Conservation (phyloP, 1,140 invertebrate species). For the Drosophila arizonae region DNA sequence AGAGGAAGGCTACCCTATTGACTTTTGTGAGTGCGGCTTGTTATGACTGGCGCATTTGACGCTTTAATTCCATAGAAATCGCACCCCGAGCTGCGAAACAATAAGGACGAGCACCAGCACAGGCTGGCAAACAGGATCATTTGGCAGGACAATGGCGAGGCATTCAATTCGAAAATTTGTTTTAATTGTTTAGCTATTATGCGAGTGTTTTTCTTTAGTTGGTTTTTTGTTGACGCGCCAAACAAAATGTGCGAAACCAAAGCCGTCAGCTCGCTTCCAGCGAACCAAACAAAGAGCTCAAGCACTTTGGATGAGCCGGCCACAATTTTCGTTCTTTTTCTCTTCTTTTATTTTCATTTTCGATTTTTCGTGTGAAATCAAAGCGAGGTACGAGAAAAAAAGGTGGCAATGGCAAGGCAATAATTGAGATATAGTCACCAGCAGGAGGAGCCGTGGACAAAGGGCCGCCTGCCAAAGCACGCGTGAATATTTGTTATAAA, state of each 20-base stretch:
- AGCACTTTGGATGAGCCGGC: slow-evolving; percentile 11
- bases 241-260: slow-evolving; percentile 68
- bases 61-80: slow-evolving; percentile 73
- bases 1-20: background rate
- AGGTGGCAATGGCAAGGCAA: slow-evolving; percentile 71
- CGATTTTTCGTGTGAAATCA: slow-evolving; percentile 61
- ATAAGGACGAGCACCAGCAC: slow-evolving; percentile 3
- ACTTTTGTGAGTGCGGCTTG: slow-evolving; percentile 50
- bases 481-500: slow-evolving; percentile 81
- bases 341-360: background rate
- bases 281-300: slow-evolving; percentile 51
- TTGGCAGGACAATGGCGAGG: slow-evolving; percentile 31
- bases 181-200: slow-evolving; percentile 70
- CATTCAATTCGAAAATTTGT: slow-evolving; percentile 72
- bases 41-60: slow-evolving; percentile 77
- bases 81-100: slow-evolving; percentile 27
- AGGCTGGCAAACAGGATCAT: slow-evolving; percentile 31
- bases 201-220: slow-evolving; percentile 47
- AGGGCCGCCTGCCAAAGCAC: slow-evolving; percentile 73
- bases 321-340: slow-evolving; percentile 7
- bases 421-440: slow-evolving; percentile 59
- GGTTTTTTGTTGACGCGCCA: slow-evolving; percentile 61
- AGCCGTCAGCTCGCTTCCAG: slow-evolving; percentile 47
- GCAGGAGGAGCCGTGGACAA: slow-evolving; percentile 41
- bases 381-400: slow-evolving; percentile 24